phyloP scores from a whole-genome alignment of 2,888 invertebrate genomes.

The Drosophila putrida region DNA sequence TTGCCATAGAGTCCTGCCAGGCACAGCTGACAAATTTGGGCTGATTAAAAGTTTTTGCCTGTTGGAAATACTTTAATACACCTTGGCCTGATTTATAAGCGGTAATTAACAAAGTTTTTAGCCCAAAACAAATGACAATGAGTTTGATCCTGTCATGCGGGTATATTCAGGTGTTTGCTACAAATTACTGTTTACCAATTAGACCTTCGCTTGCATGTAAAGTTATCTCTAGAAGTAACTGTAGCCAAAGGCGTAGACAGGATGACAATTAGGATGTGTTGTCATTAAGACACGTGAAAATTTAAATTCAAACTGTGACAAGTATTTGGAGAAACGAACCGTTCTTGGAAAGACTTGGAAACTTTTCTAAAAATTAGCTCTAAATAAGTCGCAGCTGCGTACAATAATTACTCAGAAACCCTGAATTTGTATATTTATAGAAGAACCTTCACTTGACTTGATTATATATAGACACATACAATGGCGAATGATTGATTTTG shows the following conservation, averaged over 20 bases:
- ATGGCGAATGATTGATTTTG: too few species aligned
- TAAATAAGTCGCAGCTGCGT: too few species aligned
- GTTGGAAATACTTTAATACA: slow-evolving; percentile 34
- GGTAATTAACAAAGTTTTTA: slow-evolving; percentile 54
- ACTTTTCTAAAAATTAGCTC: too few species aligned
- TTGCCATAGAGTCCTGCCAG: neutral
- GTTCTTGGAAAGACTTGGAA: too few species aligned
- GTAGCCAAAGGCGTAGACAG: neutral
- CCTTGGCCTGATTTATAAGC: slow-evolving; percentile 24
- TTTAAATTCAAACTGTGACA: too few species aligned
- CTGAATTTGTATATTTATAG: too few species aligned
- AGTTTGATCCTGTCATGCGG: slow-evolving; percentile 25
- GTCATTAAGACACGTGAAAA: too few species aligned
- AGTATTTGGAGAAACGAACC: too few species aligned
- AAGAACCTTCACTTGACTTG: too few species aligned
- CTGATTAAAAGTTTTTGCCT: slow-evolving; percentile 50
- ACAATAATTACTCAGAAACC: too few species aligned
- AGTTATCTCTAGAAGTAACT: slow-evolving; percentile 15
- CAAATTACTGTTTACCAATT: slow-evolving; percentile 46
- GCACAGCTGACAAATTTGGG: slow-evolving; percentile 51
- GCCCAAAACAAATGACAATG: slow-evolving; percentile 34
- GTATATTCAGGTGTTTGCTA: slow-evolving; percentile 12
- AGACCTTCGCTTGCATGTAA: slow-evolving; percentile 22
- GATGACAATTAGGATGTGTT: too few species aligned
- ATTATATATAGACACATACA: too few species aligned